These are phyloP conservation scores for Ursus arctos DNA, from an alignment of 2,113 vertebrate genomes.

Conservation along the genomic window DNA sequence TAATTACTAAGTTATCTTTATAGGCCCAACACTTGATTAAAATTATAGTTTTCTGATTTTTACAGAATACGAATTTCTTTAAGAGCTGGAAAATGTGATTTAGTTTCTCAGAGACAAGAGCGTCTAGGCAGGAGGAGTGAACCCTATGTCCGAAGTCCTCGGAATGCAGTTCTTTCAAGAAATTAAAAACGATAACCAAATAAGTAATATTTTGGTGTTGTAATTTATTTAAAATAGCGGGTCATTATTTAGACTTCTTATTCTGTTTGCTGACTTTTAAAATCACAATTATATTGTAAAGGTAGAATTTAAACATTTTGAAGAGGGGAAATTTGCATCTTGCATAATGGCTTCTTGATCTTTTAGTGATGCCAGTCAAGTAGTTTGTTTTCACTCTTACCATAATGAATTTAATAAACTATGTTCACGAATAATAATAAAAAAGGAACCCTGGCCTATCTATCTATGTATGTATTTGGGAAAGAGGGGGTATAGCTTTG, in stretches of 20 bases:
- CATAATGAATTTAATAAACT: not conserved
- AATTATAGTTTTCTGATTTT: constrained; percentile 20
- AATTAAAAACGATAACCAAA: not conserved
- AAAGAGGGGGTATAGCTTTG: not conserved
- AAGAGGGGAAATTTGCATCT: not conserved
- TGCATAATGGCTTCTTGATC: not conserved
- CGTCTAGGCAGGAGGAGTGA: not conserved
- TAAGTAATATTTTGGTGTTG: not conserved
- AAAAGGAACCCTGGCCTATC: not conserved
- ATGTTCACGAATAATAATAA: not conserved
- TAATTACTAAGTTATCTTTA: not conserved
- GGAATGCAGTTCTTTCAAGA: not conserved
- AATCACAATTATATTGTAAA: not conserved
- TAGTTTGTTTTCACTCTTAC: not conserved
- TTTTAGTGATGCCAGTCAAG: not conserved
- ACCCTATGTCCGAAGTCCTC: not conserved
- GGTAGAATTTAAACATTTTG: not conserved
- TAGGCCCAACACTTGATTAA: not conserved
- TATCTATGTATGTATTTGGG: not conserved
- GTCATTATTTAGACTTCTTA: not conserved
- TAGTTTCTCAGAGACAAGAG: not conserved
- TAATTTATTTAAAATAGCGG: not conserved
- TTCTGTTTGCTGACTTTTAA: not conserved
- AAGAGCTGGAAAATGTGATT: not conserved
- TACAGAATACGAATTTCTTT: not conserved